A percentile compares a stretch with the other conserved stretches of the same genome.
Evolutionary conservation across 2,888 invertebrate species (phyloP).

Genomic region (Ormyrus rosae): DNA sequence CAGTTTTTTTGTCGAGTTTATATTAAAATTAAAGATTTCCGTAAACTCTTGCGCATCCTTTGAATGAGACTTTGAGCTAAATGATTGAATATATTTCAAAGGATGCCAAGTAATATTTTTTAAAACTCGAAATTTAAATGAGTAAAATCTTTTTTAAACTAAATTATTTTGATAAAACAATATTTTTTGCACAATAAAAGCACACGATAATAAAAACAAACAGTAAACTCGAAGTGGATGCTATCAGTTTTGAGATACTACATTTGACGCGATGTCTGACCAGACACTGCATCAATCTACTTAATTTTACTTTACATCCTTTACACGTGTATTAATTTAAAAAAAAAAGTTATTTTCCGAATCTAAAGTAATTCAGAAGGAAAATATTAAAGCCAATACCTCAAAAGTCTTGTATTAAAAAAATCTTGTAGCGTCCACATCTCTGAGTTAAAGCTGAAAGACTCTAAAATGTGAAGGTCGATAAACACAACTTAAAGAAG

Average conservation of each 20-base stretch:
- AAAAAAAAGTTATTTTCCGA: background rate
- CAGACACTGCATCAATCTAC: too few relatives aligned
- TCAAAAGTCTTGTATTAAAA: too few relatives aligned
- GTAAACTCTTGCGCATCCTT: constrained; percentile 19
- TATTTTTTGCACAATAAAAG: constrained; percentile 44
- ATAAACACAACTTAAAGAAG: background rate
- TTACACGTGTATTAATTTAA: background rate
- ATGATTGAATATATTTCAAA: constrained; percentile 7
- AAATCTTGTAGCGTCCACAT: too few relatives aligned
- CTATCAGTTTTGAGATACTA: too few relatives aligned
- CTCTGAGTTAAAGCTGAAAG: too few relatives aligned
- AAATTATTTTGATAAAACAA: constrained; percentile 3
- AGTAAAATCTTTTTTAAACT: background rate
- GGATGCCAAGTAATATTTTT: constrained; percentile 16
- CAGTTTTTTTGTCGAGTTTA: too few relatives aligned
- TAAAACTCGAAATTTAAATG: constrained; percentile 4
- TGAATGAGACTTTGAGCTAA: background rate
- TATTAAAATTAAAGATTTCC: background rate
- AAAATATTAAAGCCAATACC: too few relatives aligned
- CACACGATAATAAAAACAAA: constrained; percentile 22
- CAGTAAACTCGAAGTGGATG: background rate
- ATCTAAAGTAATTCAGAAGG: background rate
- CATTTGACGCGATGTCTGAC: too few relatives aligned
- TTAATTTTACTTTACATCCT: too few relatives aligned
- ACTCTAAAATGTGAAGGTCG: too few relatives aligned